These are phyloP conservation scores for Diplogasteroides magnus DNA, from an alignment of 1,140 invertebrate genomes.

Conservation along the genomic window DNA sequence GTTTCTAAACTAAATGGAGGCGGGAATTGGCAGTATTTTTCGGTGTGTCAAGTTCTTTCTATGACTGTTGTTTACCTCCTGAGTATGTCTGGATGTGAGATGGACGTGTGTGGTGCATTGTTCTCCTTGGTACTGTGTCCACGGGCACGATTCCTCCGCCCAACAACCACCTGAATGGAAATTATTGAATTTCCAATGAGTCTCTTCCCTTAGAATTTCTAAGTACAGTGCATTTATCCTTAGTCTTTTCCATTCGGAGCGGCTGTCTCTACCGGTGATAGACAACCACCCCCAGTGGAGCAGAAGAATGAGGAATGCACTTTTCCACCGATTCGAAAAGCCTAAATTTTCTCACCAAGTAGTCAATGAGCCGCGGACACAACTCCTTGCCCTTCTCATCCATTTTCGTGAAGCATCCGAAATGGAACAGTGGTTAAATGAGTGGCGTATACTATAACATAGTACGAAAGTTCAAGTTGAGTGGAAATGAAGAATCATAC, in stretches of 20 bases:
- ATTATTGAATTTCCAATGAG: constrained; percentile 6
- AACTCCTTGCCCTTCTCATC: constrained; percentile 47
- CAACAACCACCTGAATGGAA: no score
- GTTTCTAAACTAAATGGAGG: no score
- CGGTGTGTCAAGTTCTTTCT: no score
- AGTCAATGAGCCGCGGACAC: constrained; percentile 72
- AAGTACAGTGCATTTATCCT: no score
- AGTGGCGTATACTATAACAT: no score
- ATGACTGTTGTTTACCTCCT: not conserved
- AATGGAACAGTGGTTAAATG: no score
- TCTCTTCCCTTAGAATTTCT: not conserved
- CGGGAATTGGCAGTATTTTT: no score
- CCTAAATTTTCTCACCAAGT: constrained; percentile 88
- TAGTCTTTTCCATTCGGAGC: constrained; percentile 62
- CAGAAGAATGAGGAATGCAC: not conserved
- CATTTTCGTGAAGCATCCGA: constrained; percentile 29
- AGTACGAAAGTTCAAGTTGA: no score
- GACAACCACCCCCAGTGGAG: constrained; percentile 1
- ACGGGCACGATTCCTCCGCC: not conserved
- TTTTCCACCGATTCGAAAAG: constrained; percentile 60
- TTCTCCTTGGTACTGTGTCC: not conserved
- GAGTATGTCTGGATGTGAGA: not conserved
- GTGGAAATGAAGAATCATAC: no score
- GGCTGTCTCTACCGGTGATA: constrained; percentile 51
- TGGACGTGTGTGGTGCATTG: not conserved